Base-by-base conservation (phyloP, 2,113 vertebrate genomes). In the Antidorcas marsupialis region DNA sequence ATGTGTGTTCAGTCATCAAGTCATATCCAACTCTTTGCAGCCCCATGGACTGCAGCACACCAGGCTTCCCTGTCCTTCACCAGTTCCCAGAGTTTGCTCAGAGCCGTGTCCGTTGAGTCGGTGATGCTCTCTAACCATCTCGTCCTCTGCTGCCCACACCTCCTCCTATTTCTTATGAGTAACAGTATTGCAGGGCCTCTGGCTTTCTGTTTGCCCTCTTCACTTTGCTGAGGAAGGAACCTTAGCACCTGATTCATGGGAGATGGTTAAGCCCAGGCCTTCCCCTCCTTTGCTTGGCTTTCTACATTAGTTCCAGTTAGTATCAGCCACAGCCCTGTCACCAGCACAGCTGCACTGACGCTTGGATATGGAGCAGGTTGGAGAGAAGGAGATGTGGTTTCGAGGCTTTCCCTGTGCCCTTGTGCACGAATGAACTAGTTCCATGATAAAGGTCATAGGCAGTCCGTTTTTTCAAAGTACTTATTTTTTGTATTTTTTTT, bases 271-370 rank as follows among this genome's bases (percentile, higher is more conserved):
- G 23, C 62, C 2, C 14, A 43, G 71, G 6, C 50, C 16, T 28
- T 87, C 76, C 15, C 88, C 13, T n/a, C 55, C 39, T 81, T 64
- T 55, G 50, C 27, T 43, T 83, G 45, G 3, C 13, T 95, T 87
- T 14, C 4, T n/a, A 1, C 2, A 0, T 36, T 15, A 19, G 36
- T 16, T 10, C 6, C 19, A 47, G 30, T 71, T 82, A 60, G 1
- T 10, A 5, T 4, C 39, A 16, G 16, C 30, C 16, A 9, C 1
- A n/a, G 47, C 23, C 6, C 3, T 27, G 28, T 74, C 62, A 21
- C n/a, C 12, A 60, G 59, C 53, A 39, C 3, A 7, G 39, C 47
- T 13, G 0, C 27, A 1, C 45, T 30, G 47, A 19, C 30, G 27
- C 76, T 76, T 81, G 45, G 64, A 36, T 14, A 30, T 36, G 21